Base-by-base conservation (phyloP, 2,113 vertebrate genomes). In the Sander lucioperca region DNA sequence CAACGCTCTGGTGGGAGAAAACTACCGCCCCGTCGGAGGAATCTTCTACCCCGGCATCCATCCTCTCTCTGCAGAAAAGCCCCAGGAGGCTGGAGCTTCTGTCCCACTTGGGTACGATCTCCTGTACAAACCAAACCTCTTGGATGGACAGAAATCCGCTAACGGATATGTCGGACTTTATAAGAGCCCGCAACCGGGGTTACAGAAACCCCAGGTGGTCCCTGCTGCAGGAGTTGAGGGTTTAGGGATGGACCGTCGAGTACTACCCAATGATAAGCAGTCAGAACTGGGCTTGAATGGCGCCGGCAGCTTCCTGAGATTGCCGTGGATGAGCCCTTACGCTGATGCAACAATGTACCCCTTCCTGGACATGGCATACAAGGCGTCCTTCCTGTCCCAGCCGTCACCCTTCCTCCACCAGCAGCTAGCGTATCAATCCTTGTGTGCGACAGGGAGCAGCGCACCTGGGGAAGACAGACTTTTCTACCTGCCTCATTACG, bases 361-460 rank as follows among this genome's bases (percentile, higher is more conserved):
- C 87, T 98, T 98, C 79, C 93, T 99, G 39, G 98, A 99, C 91
- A 98, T 98, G 97, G 91, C 91, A 2, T 99, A 98, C 93, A 99
- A 98, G 95, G 96, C 98, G 36, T 94, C 95, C 0, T 97, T 98
- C 93, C 92, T 99, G 95, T 96, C 97, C 93, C 97, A 98, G 92
- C 96, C 97, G 48, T 97, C 97, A 18, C 95, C 94, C 43, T 98
- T 97, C 94, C 92, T 98, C 87, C 96, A 97, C 0, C 97, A 99
- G 93, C 98, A 97, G 59, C 93, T 99, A 91, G 93, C 96, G 58
- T 99, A 98, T 85, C 97, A 97, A 0, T 97, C 97, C 0, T 91
- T 98, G 36, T 98, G 94, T 73, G 75, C 81, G 53, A 80, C 88
- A 19, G 93, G 91, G 77, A 83, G 91, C 50, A 83, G 86, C 61